Percentiles rank a stretch among this genome's conserved stretches.
phyloP scores from a whole-genome alignment of 2,113 vertebrate genomes.

The Phylloscopus whistleri region DNA sequence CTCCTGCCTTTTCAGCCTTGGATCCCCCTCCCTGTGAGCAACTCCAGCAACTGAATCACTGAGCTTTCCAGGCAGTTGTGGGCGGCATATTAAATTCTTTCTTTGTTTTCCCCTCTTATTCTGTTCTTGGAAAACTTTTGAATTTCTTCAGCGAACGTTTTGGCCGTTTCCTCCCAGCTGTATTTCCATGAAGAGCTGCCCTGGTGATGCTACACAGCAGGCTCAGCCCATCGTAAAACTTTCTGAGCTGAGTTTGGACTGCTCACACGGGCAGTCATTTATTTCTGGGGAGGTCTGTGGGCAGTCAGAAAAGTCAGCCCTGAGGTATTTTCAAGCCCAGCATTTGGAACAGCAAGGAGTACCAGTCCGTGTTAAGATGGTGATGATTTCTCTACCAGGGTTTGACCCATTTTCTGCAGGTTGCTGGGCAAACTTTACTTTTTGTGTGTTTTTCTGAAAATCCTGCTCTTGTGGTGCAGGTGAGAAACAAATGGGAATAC shows the following conservation, averaged over 20 bases:
- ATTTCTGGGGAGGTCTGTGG: neutral
- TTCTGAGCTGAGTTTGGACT: neutral
- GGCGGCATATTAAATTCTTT: neutral
- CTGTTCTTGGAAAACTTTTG: neutral
- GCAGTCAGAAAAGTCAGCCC: neutral
- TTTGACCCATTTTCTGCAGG: neutral
- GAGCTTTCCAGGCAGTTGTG: constrained; percentile 25
- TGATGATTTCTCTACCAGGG: neutral
- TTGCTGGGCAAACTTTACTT: neutral
- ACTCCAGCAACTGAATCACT: constrained; percentile 38
- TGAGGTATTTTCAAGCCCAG: neutral
- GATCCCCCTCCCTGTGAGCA: constrained; percentile 2
- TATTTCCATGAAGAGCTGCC: neutral
- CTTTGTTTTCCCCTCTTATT: neutral
- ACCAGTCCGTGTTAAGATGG: neutral
- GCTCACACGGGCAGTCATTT: neutral
- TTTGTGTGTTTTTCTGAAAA: neutral
- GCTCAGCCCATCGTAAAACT: neutral
- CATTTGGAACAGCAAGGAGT: neutral
- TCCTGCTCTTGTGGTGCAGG: neutral
- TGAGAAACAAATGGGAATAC: neutral
- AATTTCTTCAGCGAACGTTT: neutral
- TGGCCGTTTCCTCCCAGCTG: neutral
- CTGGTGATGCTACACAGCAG: neutral
- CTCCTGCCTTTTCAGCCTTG: neutral